Evolutionary conservation across 2,888 invertebrate species (phyloP).

Genomic region (Drosophila hamatofila): DNA sequence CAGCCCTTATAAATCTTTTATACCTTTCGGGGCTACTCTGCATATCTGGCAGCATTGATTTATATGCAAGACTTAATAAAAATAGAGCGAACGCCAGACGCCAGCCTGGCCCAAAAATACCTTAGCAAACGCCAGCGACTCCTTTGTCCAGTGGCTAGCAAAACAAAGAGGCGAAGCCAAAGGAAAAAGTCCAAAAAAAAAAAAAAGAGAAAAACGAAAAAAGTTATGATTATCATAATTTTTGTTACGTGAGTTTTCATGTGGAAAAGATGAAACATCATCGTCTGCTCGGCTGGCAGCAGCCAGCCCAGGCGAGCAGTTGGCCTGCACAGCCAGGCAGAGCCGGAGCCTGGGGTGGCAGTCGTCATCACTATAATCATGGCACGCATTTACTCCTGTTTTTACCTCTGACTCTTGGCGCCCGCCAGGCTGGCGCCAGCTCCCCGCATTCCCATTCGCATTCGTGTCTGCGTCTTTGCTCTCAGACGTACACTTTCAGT

Average conservation of each 20-base stretch:
- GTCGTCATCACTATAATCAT: constrained; percentile 85
- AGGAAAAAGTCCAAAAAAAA: constrained; percentile 32
- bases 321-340: constrained; percentile 1
- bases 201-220: constrained; percentile 51
- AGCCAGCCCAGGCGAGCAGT: not conserved
- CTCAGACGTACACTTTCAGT: constrained; percentile 53
- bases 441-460: constrained; percentile 6
- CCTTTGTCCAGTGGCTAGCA: constrained; percentile 71
- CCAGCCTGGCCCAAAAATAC: constrained; percentile 69
- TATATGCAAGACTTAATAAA: constrained; percentile 83
- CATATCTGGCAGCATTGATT: constrained; percentile 81
- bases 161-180: constrained; percentile 43
- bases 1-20: constrained; percentile 80
- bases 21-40: constrained; percentile 79
- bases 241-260: constrained; percentile 83
- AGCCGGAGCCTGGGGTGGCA: constrained; percentile 65
- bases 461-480: constrained; percentile 45
- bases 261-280: constrained; percentile 83
- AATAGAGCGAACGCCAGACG: constrained; percentile 71
- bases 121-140: constrained; percentile 52
- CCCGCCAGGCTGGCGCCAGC: constrained; percentile 82
- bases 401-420: constrained; percentile 84
- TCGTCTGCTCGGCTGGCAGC: constrained; percentile 61
- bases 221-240: constrained; percentile 84
- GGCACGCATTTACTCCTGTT: constrained; percentile 84